phyloP scores from a whole-genome alignment of 1,140 invertebrate species.

The Latrodectus geometricus region DNA sequence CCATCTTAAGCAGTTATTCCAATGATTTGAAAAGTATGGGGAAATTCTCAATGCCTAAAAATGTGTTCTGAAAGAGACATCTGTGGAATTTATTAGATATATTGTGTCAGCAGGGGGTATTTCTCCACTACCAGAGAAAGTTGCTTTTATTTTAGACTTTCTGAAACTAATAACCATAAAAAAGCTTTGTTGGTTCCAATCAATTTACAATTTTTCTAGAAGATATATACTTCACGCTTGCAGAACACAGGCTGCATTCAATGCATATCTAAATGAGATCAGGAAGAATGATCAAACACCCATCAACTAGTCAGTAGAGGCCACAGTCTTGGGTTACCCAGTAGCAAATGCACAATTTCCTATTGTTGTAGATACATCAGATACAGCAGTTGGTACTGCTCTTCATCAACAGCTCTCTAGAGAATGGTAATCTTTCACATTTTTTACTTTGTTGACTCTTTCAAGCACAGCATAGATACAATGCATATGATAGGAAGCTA shows the following conservation, averaged over 20 bases:
- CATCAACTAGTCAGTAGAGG: slow-evolving; percentile 49
- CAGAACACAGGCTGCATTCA: slow-evolving; percentile 24
- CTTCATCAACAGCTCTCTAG: too few relatives aligned
- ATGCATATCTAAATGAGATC: slow-evolving; percentile 2
- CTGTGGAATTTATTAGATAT: slow-evolving; percentile 66
- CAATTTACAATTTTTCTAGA: slow-evolving; percentile 68
- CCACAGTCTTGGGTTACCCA: neutral
- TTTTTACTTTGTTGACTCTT: too few relatives aligned
- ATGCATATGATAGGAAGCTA: too few relatives aligned
- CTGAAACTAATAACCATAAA: slow-evolving; percentile 65
- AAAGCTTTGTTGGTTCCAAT: slow-evolving; percentile 66
- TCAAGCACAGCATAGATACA: too few relatives aligned
- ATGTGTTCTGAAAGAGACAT: slow-evolving; percentile 45
- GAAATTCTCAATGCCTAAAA: slow-evolving; percentile 22
- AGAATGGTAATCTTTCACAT: too few relatives aligned
- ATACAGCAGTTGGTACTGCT: too few relatives aligned
- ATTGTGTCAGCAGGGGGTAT: slow-evolving; percentile 60
- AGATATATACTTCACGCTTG: slow-evolving; percentile 67
- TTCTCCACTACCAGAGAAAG: slow-evolving; percentile 65
- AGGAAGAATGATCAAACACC: neutral
- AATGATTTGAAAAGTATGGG: neutral
- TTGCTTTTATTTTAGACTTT: slow-evolving; percentile 67
- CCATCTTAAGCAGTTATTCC: neutral
- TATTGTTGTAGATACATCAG: too few relatives aligned
- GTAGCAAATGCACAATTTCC: slow-evolving; percentile 53